A percentile compares a stretch with the other conserved stretches of the same genome.
Conservation (phyloP, 2,888 invertebrate genomes). For the Zele albiditarsus region DNA sequence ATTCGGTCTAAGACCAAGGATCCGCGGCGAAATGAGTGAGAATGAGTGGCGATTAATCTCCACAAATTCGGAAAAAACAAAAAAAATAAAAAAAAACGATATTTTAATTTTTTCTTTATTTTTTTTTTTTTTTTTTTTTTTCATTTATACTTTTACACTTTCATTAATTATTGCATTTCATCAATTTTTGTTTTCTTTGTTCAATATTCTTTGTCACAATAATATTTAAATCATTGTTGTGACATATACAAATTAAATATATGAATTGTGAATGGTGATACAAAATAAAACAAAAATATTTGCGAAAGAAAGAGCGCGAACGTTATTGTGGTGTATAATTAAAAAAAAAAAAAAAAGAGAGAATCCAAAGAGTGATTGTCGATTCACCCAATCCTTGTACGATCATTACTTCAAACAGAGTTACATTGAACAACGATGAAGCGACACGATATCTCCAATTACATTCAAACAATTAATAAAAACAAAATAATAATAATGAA, state of each 20-base stretch:
- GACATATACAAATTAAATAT: neutral
- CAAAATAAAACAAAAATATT: constrained; percentile 19
- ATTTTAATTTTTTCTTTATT: constrained; percentile 28
- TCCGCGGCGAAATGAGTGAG: constrained; percentile 65
- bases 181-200: constrained; percentile 1
- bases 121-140: constrained; percentile 20
- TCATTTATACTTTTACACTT: constrained; percentile 29
- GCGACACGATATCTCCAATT: neutral
- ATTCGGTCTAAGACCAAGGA: constrained; percentile 66
- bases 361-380: constrained; percentile 13
- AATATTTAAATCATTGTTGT: neutral
- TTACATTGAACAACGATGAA: constrained; percentile 17
- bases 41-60: constrained; percentile 43
- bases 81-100: constrained; percentile 7
- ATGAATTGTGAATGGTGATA: constrained; percentile 1
- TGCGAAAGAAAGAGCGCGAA: constrained; percentile 9
- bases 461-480: constrained; percentile 42
- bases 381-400: constrained; percentile 1
- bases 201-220: constrained; percentile 18
- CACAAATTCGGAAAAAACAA: constrained; percentile 17
- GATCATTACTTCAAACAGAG: neutral
- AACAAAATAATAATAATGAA: constrained; percentile 34
- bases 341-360: neutral
- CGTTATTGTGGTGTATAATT: constrained; percentile 36
- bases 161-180: constrained; percentile 32